Base-by-base conservation (phyloP, 2,113 vertebrate species). In the Cyanoramphus novaezelandiae region DNA sequence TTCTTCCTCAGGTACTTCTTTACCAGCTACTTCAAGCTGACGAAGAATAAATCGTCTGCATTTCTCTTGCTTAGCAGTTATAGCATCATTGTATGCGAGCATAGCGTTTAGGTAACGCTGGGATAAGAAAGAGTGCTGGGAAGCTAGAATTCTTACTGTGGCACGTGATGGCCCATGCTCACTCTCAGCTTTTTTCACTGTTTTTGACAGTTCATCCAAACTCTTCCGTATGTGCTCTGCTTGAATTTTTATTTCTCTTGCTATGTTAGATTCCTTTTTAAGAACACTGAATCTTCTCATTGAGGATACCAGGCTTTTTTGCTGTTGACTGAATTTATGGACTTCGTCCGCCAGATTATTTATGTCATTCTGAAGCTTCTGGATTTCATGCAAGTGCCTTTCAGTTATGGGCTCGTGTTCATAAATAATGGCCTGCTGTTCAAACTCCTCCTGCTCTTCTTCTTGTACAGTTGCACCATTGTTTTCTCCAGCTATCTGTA, bases 261-360 rank as follows among this genome's bases (percentile, higher is more conserved):
- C 98, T 75, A 98, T 89, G 86, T 98, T 99, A 69, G 98, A 98
- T 78, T 99, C 99, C 95, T 98, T 99, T 90, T 99, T 99, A 91
- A 99, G 98, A 88, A 99, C 97, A 25, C 99, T 99, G 96, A 99
- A 99, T 20, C 99, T 98, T 77, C 99, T 98, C 99, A 99, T 99
- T 13, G 99, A 98, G 67, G 99, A 98, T 75, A 99, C 92, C 7
- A 99, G 96, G 59, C 94, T 98, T 93, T 98, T 99, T 77, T 99
- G 99, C 94, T 99, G 98, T 65, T 99, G 98, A 86, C 98, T 98
- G 97, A 99, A 99, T 69, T 98, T 98, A 29, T 95, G 95, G 79
- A 99, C 99, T 96, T 99, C 98, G 2, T 96, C 97, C 43, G 98
- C 98, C 85, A 99, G 97, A 13, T 95, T 96, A 21, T 98, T 98